Percentiles rank a stretch among this genome's conserved stretches.
These are phyloP conservation scores for Myiagra hebetior DNA, from an alignment of 2,113 vertebrate genomes.

Conservation along the genomic window DNA sequence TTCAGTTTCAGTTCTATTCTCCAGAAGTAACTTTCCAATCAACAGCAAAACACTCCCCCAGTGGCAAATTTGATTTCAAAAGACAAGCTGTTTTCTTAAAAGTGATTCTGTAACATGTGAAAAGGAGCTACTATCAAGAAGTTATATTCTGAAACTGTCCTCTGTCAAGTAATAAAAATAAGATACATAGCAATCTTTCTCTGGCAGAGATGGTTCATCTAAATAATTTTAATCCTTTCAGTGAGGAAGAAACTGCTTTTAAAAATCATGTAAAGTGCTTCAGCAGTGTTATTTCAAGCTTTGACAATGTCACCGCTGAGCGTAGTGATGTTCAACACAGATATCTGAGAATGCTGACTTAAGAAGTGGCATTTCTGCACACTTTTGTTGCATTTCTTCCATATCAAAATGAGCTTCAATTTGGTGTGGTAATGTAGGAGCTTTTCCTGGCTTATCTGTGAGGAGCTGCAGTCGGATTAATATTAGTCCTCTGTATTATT, in stretches of 20 bases:
- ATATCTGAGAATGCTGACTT: background rate
- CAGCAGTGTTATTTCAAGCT: background rate
- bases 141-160: background rate
- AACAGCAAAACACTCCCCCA: background rate
- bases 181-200: background rate
- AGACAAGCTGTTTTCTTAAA: background rate
- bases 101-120: background rate
- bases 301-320: background rate
- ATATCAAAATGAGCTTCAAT: background rate
- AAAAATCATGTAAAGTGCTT: slow-evolving; percentile 19
- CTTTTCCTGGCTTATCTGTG: slow-evolving; percentile 7
- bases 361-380: background rate
- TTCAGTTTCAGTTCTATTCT: background rate
- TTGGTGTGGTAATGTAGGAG: slow-evolving; percentile 11
- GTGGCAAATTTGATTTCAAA: slow-evolving; percentile 14
- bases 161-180: background rate
- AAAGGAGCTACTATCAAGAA: background rate
- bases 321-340: background rate
- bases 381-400: background rate
- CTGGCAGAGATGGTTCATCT: slow-evolving; percentile 10
- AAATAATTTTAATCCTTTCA: slow-evolving; percentile 7
- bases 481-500: background rate
- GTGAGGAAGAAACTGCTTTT: background rate
- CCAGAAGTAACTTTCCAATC: background rate
- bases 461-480: background rate